A percentile compares a stretch with the other conserved stretches of the same genome.
These are phyloP conservation scores for Spinus olivaceus DNA, from an alignment of 2,797 vertebrate genomes.

Conservation along the genomic window DNA sequence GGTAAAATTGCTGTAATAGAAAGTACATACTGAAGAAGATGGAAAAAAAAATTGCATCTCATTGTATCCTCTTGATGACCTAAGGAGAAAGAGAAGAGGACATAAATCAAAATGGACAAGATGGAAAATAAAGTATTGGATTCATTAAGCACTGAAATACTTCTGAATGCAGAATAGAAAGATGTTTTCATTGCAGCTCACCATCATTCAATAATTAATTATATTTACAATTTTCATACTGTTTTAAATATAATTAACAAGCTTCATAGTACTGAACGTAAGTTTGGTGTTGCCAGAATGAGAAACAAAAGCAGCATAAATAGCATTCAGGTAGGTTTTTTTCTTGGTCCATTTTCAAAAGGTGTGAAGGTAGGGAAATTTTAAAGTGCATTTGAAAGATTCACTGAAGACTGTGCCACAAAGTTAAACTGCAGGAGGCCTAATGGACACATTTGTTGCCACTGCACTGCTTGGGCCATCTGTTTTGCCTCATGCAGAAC, in stretches of 20 bases:
- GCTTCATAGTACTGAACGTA: background rate
- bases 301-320: background rate
- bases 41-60: background rate
- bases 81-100: background rate
- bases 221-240: background rate
- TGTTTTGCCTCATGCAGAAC: background rate
- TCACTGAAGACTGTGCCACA: background rate
- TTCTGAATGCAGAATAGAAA: background rate
- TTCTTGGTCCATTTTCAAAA: background rate
- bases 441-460: background rate
- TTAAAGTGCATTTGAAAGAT: background rate
- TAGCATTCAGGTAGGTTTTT: background rate
- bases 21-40: background rate
- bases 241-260: background rate
- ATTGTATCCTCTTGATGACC: background rate
- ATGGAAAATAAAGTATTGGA: background rate
- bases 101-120: background rate
- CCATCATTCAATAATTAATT: background rate
- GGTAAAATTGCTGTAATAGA: background rate
- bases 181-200: background rate
- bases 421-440: background rate
- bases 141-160: background rate
- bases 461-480: background rate
- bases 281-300: background rate
- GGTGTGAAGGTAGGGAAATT: background rate